Conservation (phyloP, 2,888 invertebrate genomes). For the Nephrotoma appendiculata region DNA sequence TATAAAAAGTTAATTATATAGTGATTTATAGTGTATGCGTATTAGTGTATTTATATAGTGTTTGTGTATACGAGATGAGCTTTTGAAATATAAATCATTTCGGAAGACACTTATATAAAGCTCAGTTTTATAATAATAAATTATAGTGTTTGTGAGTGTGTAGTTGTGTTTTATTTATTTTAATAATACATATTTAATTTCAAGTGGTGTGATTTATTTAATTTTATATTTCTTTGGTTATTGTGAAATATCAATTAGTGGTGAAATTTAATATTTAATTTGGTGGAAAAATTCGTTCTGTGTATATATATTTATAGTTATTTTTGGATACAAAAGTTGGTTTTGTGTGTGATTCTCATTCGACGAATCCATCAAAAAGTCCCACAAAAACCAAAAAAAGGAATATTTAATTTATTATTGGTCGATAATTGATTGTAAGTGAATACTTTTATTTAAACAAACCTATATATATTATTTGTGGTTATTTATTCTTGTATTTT, state of each 20-base stretch:
- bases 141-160: background rate
- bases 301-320: background rate
- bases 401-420: background rate
- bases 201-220: background rate
- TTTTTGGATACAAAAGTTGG: background rate
- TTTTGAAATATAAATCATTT: background rate
- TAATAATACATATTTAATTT: background rate
- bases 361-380: background rate
- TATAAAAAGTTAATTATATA: background rate
- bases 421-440: background rate
- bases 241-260: background rate
- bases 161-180: background rate
- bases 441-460: background rate
- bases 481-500: background rate
- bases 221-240: background rate
- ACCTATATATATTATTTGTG: background rate
- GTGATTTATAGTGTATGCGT: background rate
- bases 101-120: background rate
- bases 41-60: background rate
- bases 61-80: background rate
- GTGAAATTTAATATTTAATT: background rate
- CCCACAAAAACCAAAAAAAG: background rate
- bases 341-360: background rate
- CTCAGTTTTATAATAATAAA: background rate
- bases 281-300: background rate